Evolutionary conservation across 2,113 vertebrate genomes (phyloP), one percentile per base, ranked within the genome.

Genomic region (Oryzias celebensis): DNA sequence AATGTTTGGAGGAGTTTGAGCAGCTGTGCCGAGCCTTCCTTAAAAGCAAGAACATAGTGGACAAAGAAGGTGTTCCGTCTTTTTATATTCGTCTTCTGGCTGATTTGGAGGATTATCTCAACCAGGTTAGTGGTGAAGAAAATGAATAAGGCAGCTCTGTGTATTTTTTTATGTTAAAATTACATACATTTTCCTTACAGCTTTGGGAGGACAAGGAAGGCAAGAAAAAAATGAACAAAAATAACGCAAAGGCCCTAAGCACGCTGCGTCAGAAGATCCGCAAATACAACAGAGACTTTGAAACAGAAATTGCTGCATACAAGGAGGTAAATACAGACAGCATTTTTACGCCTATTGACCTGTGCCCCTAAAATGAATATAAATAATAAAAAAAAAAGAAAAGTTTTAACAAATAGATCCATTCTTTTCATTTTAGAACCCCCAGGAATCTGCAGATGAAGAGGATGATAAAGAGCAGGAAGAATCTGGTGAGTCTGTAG

Each of bases 141-240:
- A 36, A 36, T 10, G 7, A 36, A 13, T 10, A 36, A 2, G 36
- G 36, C 36, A 12, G 3, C 36, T 36, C 36, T 0, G 36, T 12
- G 8, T 36, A 2, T 36, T 10, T 36, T 36, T 36, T 10, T 2
- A 36, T 36, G 10, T 36, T 12, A 36, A 36, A 13, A n/a, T 5
- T 2, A 55, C 4, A 16, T 20, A 18, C 4, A 77, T 51, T 43
- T 72, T 52, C 22, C 49, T 77, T 51, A 4, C 62, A 96, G 95
- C 85, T 96, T 2, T 96, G 95, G 94, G 95, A 95, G 66, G 95
- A 96, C 77, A 96, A 95, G 71, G 95, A 96, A 71, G 95, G 94
- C 28, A 95, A 95, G 75, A 96, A 96, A 89, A 96, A 96, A 83
- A 96, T 96, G 95, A 96, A 95, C 82, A 96, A 96, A 88, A 96